These are phyloP conservation scores for Tubulanus polymorphus DNA, from an alignment of 2,888 invertebrate genomes.

Conservation along the genomic window DNA sequence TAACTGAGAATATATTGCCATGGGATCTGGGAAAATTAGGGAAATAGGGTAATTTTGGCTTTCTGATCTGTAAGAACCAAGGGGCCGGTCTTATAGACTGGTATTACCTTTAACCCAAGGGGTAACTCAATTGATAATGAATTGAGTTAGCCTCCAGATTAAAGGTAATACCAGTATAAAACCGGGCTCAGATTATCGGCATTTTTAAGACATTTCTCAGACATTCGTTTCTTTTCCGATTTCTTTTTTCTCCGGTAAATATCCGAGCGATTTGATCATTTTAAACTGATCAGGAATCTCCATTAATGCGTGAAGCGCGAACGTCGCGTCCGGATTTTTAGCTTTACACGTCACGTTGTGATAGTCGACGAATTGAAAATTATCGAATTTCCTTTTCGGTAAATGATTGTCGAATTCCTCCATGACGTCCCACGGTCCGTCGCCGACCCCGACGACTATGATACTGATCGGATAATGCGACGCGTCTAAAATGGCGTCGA, in stretches of 20 bases:
- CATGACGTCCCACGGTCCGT: constrained; percentile 58
- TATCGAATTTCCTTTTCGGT: constrained; percentile 57
- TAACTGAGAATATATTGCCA: too few species aligned
- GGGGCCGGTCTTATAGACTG: too few species aligned
- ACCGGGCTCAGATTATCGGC: too few species aligned
- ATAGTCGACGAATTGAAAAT: constrained; percentile 58
- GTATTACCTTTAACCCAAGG: too few species aligned
- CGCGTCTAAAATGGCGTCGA: constrained; percentile 55
- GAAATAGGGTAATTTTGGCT: too few species aligned
- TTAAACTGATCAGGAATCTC: constrained; percentile 57
- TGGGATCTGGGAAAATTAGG: too few species aligned
- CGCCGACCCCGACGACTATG: constrained; percentile 58
- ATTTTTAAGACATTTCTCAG: too few species aligned
- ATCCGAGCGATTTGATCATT: constrained; percentile 42
- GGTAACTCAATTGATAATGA: too few species aligned
- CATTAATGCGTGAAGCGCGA: constrained; percentile 57
- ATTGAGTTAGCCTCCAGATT: too few species aligned
- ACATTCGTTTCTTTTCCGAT: not conserved
- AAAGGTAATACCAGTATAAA: too few species aligned
- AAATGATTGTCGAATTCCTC: constrained; percentile 55
- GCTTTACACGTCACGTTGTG: constrained; percentile 46
- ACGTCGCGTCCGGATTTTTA: constrained; percentile 47
- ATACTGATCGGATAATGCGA: constrained; percentile 57
- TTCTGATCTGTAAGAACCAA: too few species aligned
- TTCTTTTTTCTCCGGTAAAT: too few species aligned